Conservation (phyloP, 2,797 vertebrate species). For the Enteromius afrohamiltoni region DNA sequence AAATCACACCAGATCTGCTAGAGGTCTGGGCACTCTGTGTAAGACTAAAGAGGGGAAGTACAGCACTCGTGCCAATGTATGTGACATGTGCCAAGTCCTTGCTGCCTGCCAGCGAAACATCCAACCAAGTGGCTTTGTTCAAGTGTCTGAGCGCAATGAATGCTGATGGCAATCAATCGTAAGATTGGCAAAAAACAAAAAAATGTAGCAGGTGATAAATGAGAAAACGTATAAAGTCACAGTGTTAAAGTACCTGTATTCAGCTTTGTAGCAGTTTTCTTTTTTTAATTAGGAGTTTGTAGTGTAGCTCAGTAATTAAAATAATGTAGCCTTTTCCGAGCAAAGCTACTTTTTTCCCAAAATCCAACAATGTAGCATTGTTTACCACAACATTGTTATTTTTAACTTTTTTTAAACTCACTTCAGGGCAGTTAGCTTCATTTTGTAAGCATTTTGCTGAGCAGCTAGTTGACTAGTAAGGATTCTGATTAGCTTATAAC, state of each 20-base stretch:
- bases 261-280: neutral
- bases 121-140: slow-evolving; percentile 54
- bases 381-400: too few relatives aligned
- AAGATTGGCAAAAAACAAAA: slow-evolving; percentile 34
- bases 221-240: neutral
- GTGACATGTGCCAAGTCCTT: slow-evolving; percentile 52
- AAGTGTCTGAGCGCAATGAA: slow-evolving; percentile 31
- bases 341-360: neutral
- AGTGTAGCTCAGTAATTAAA: neutral
- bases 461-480: neutral
- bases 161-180: slow-evolving; percentile 30
- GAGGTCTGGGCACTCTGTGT: slow-evolving; percentile 48
- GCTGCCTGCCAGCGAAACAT: slow-evolving; percentile 47
- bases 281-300: too few relatives aligned
- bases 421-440: neutral
- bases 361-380: neutral
- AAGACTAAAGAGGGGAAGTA: slow-evolving; percentile 28
- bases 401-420: neutral
- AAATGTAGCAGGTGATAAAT: slow-evolving; percentile 36
- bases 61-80: slow-evolving; percentile 44
- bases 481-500: neutral
- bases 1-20: slow-evolving; percentile 42
- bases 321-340: neutral
- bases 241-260: neutral
- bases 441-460: neutral